These are phyloP conservation scores for Notospermus geniculatus DNA, from an alignment of 1,140 invertebrate species.

Conservation along the genomic window DNA sequence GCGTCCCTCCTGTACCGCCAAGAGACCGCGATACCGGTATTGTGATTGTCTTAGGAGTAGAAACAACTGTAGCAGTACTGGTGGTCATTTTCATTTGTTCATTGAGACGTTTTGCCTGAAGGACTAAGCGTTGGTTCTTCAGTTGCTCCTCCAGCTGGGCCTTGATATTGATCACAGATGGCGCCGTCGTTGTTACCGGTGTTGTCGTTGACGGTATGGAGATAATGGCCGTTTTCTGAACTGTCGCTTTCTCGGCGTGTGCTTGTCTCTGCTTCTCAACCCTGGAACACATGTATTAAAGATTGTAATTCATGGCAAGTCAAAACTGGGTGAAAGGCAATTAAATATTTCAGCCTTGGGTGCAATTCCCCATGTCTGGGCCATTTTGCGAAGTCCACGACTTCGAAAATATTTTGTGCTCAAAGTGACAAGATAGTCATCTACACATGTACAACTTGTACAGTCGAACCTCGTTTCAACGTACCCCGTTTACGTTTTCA, in stretches of 20 bases:
- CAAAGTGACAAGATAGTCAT: too few species aligned
- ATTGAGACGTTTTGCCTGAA: conserved; percentile 75
- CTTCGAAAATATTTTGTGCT: too few species aligned
- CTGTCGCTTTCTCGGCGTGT: background rate
- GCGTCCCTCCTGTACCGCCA: conserved; percentile 1
- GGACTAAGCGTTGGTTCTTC: conserved; percentile 77
- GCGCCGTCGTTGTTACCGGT: conserved; percentile 14
- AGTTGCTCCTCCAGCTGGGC: conserved; percentile 89
- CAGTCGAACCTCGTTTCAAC: too few species aligned
- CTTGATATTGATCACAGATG: conserved; percentile 75
- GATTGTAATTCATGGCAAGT: too few species aligned
- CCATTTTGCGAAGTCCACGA: too few species aligned
- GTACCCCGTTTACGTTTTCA: too few species aligned
- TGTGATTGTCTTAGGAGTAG: conserved; percentile 21
- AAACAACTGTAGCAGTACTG: conserved; percentile 20
- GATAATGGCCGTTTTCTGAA: background rate
- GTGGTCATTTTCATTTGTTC: conserved; percentile 42
- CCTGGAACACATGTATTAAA: conserved; percentile 19
- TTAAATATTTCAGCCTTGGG: too few species aligned
- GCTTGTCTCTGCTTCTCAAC: conserved; percentile 42
- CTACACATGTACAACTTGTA: too few species aligned
- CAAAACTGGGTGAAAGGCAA: too few species aligned
- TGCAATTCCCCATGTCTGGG: too few species aligned
- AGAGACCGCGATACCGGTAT: conserved; percentile 21
- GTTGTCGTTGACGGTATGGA: background rate